Conservation (phyloP, 2,113 vertebrate species). For the Psittacus erithacus region DNA sequence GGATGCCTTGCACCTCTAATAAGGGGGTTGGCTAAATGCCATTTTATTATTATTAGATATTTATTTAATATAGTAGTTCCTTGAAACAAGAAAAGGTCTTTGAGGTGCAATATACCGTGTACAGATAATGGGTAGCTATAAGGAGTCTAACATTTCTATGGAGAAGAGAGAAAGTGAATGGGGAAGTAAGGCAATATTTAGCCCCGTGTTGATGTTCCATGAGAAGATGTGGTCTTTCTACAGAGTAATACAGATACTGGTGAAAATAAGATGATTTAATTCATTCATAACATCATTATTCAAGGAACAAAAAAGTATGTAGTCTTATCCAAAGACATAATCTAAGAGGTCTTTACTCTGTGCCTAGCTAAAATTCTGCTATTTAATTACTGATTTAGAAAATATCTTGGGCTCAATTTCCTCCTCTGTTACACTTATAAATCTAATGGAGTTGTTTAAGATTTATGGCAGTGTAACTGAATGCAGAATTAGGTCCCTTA, state of each 20-base stretch:
- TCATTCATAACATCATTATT: slow-evolving; percentile 3
- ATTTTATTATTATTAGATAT: slow-evolving; percentile 16
- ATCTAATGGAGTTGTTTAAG: slow-evolving; percentile 51
- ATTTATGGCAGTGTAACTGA: slow-evolving; percentile 58
- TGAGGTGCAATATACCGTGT: not conserved
- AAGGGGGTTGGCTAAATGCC: slow-evolving; percentile 27
- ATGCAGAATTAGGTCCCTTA: slow-evolving; percentile 60
- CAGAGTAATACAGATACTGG: not conserved
- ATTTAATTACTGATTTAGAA: slow-evolving; percentile 60
- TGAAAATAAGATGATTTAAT: slow-evolving; percentile 43
- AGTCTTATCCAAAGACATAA: slow-evolving; percentile 40
- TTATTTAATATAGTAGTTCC: slow-evolving; percentile 6
- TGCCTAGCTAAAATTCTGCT: slow-evolving; percentile 51
- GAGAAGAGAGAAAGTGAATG: not conserved
- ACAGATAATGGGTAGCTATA: not conserved
- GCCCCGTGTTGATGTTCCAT: not conserved
- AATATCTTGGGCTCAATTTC: slow-evolving; percentile 58
- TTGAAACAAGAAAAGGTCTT: slow-evolving; percentile 22
- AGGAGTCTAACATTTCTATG: not conserved
- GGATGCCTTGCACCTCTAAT: not conserved
- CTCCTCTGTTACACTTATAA: slow-evolving; percentile 42
- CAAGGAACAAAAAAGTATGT: slow-evolving; percentile 22
- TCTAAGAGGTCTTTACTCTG: slow-evolving; percentile 19
- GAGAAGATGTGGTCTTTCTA: not conserved
- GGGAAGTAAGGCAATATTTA: not conserved